These are phyloP conservation scores for Taenaris catops DNA, from an alignment of 2,888 invertebrate genomes.

Conservation along the genomic window DNA sequence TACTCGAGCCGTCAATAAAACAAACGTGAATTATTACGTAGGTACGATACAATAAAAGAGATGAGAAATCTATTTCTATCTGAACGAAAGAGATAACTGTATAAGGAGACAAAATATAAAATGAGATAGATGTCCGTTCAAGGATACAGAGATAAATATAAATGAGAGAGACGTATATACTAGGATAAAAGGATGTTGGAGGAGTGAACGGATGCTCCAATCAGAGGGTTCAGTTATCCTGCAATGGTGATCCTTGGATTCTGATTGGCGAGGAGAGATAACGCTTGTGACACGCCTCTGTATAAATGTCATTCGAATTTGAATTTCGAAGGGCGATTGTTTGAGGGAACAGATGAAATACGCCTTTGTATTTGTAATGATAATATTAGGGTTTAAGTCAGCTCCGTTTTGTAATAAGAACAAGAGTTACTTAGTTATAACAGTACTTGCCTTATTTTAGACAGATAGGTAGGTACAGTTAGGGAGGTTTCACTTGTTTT, in stretches of 20 bases:
- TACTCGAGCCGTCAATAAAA: slow-evolving; percentile 3
- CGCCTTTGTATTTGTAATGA: too few species aligned
- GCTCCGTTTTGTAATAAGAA: too few species aligned
- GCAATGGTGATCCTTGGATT: slow-evolving; percentile 57
- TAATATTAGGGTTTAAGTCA: too few species aligned
- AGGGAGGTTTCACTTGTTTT: too few species aligned
- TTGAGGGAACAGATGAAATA: slow-evolving; percentile 11
- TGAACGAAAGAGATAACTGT: slow-evolving; percentile 17
- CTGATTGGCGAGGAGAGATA: slow-evolving; percentile 64
- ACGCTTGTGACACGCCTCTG: slow-evolving; percentile 60
- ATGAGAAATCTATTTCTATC: slow-evolving; percentile 10
- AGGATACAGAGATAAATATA: slow-evolving; percentile 13
- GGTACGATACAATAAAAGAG: slow-evolving; percentile 5
- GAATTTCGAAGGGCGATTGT: slow-evolving; percentile 52
- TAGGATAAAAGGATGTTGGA: slow-evolving; percentile 57
- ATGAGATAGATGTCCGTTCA: slow-evolving; percentile 22
- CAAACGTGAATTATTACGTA: slow-evolving; percentile 6
- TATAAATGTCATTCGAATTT: slow-evolving; percentile 60
- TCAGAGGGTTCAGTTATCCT: slow-evolving; percentile 54
- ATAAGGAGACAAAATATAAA: slow-evolving; percentile 25
- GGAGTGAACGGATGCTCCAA: slow-evolving; percentile 47
- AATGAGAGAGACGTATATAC: slow-evolving; percentile 45
- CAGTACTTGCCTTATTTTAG: too few species aligned
- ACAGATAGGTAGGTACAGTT: too few species aligned
- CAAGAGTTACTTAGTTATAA: too few species aligned